Evolutionary conservation across 1,140 invertebrate genomes (phyloP), one percentile per base, ranked within the genome.

Genomic region (Drosophila prosaltans): DNA sequence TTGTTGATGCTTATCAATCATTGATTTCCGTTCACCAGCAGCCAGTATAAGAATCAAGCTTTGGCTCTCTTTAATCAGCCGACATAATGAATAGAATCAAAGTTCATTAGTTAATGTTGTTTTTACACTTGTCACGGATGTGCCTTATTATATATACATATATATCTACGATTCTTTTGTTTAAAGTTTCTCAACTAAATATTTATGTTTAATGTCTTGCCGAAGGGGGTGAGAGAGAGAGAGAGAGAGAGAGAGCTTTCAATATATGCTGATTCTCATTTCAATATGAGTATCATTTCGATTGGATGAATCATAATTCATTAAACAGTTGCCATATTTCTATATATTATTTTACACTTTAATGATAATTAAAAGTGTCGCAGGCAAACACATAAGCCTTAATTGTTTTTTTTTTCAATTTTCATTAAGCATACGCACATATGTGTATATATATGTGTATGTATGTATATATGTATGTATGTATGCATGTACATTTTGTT

Each of bases 1-100:
- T 81, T 45, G 79, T 41, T 40, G 74, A 81, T 78, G 79, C 61
- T 70, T 81, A 81, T 74, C 70, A 81, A 74, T 81, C 71, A 81
- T 60, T 74, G 67, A 71, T 78, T 81, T 81, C 80, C 80, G 79
- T 43, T 58, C 41, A 76, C 21, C 36, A 24, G 1, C n/a, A 32
- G 8, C 24, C 39, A 30, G 26, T 65, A 41, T 69, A 57, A 51
- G 54, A 28, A 72, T 45, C 70, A 58, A 61, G 21, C 43, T 30
- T 8, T 66, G 9, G 51, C 59, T 66, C 51, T 62, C 36, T 71
- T 64, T 67, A 45, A 69, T 43, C 62, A 61, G 63, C 63, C 62
- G 59, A 54, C 78, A 65, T 48, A 74, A 61, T 57, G 41, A 66
- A 66, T 41, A 72, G 16, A 74, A 77, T 73, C 73, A 60, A 60